Evolutionary conservation across 2,113 vertebrate genomes (phyloP).

Genomic region (Periophthalmus modestus): DNA sequence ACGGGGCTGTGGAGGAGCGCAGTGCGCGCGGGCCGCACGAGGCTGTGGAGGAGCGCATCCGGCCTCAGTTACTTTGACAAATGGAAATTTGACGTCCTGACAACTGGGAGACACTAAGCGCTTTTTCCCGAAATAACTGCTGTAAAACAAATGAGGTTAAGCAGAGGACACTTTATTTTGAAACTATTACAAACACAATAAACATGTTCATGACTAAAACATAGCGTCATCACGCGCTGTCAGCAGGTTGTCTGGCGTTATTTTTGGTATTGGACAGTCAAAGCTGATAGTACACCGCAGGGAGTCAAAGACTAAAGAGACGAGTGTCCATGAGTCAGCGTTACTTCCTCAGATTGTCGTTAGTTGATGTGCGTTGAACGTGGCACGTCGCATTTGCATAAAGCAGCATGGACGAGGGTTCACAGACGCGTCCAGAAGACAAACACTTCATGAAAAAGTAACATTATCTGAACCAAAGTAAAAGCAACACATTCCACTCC

Average conservation of each 20-base stretch:
- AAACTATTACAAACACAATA: constrained; percentile 63
- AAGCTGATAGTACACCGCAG: constrained; percentile 61
- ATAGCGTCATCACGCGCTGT: constrained; percentile 20
- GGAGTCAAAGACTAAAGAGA: constrained; percentile 20
- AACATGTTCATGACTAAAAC: constrained; percentile 38
- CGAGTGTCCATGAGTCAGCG: constrained; percentile 15
- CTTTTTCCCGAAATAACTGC: neutral
- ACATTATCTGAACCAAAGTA: constrained; percentile 53
- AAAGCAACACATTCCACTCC: constrained; percentile 54
- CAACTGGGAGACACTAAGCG: neutral
- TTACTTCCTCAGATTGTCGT: constrained; percentile 47
- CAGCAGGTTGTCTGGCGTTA: constrained; percentile 32
- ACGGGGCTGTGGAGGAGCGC: neutral
- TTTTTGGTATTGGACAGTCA: constrained; percentile 50
- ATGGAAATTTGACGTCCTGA: neutral
- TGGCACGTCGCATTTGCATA: constrained; percentile 24
- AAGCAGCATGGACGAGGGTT: constrained; percentile 37
- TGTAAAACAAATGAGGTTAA: constrained; percentile 9
- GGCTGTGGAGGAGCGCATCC: neutral
- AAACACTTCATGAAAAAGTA: constrained; percentile 61
- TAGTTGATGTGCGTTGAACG: constrained; percentile 53
- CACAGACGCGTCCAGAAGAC: constrained; percentile 50
- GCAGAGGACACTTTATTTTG: constrained; percentile 70
- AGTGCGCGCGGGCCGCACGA: neutral
- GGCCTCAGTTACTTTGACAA: neutral